Base-by-base conservation (phyloP, 1,140 invertebrate genomes). In the Dufourea novaeangliae region DNA sequence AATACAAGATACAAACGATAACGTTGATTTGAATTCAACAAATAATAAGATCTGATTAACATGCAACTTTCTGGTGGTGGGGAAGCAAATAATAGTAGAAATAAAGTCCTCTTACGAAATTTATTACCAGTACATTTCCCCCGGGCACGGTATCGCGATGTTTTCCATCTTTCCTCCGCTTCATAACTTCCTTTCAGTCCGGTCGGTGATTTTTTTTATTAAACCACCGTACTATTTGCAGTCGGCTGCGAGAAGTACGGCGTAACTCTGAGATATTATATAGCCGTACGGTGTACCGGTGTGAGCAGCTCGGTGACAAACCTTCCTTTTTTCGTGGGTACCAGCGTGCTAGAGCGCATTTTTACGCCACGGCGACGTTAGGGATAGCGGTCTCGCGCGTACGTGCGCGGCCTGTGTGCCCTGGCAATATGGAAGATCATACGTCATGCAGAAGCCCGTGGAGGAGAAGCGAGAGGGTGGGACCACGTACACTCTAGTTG, bases 351-450 rank as follows among this genome's bases (percentile, higher is more conserved):
- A 61, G n/a, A n/a, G 68, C 52, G 80, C 72, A 67, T 83, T 83
- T 83, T 83, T 83, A 69, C 64, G 50, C 34, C 20, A 66, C 61
- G 39, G 12, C 46, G 54, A 14, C n/a, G n/a, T n/a, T n/a, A n/a
- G n/a, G 14, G 20, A 17, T 54, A 8, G 27, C 54, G 63, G 25
- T 27, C 34, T 37, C 20, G 66, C 63, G 54, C 44, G 76, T 84
- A 84, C 78, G 52, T 76, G 82, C 78, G 73, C 56, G 46, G 82
- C 78, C 62, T 78, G 84, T 88, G 79, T 85, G 77, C 80, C 83
- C 61, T 78, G 81, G 85, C 88, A 90, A 90, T 90, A 90, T 90
- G 86, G 84, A 83, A 87, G 89, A 90, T 90, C 89, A 89, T 90
- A 90, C 89, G 89, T 90, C 89, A 90, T 89, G 88, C 85, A 84